phyloP scores from a whole-genome alignment of 64 coral and sea anemone genomes.

The Actinia tenebrosa region DNA sequence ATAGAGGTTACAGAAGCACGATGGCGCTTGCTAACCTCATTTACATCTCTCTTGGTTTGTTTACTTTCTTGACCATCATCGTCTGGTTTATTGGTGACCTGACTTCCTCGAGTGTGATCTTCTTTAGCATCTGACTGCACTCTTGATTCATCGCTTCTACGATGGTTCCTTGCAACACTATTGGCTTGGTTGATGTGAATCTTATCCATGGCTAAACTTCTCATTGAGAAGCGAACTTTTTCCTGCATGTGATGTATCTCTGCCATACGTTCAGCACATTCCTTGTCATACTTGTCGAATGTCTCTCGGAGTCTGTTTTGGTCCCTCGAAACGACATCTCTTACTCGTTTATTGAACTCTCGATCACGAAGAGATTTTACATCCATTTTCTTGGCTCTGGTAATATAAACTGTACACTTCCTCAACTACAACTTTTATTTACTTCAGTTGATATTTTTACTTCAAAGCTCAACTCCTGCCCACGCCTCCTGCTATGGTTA shows the following conservation, averaged over 20 bases:
- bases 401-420: not conserved
- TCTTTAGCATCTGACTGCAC: not conserved
- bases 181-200: constrained; percentile 16
- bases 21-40: not conserved
- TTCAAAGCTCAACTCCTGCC: constrained; percentile 3
- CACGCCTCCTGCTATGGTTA: not conserved
- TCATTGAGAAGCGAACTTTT: constrained; percentile 73
- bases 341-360: constrained; percentile 81
- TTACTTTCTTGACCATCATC: not conserved
- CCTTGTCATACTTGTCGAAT: constrained; percentile 67
- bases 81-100: not conserved
- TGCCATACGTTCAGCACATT: constrained; percentile 62
- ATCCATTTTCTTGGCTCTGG: not conserved
- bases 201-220: constrained; percentile 64
- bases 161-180: not conserved
- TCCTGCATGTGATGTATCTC: constrained; percentile 89
- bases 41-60: not conserved
- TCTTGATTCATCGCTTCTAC: not conserved
- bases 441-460: not conserved
- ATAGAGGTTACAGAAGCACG: not conserved
- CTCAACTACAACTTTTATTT: not conserved
- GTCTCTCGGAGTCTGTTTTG: constrained; percentile 43
- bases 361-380: constrained; percentile 26
- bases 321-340: constrained; percentile 71
- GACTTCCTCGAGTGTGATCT: not conserved